A percentile compares a stretch with the other conserved stretches of the same genome.
Conservation (phyloP, 2,797 vertebrate species). For the Crenuchus spilurus region DNA sequence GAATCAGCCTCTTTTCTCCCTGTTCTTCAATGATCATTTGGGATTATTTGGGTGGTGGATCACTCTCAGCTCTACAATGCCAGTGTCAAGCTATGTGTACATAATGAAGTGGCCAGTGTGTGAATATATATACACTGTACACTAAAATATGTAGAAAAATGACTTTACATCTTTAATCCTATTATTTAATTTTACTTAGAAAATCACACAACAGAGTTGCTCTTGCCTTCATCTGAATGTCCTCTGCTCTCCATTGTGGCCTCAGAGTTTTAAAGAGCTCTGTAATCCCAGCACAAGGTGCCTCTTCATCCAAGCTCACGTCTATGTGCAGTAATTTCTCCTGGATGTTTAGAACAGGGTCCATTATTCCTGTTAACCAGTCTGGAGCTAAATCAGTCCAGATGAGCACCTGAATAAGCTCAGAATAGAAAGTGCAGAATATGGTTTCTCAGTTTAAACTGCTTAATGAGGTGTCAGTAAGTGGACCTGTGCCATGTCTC, state of each 20-base stretch:
- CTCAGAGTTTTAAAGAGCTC: slow-evolving; percentile 68
- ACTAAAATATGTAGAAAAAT: too few species aligned
- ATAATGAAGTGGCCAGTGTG: too few species aligned
- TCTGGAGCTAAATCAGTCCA: slow-evolving; percentile 2
- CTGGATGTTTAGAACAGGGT: slow-evolving; percentile 2
- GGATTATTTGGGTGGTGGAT: too few species aligned
- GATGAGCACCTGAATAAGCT: background rate
- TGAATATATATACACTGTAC: too few species aligned
- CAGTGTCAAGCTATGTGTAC: too few species aligned
- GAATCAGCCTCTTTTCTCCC: too few species aligned
- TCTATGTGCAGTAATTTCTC: slow-evolving; percentile 66
- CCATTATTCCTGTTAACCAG: slow-evolving; percentile 56
- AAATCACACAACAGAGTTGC: too few species aligned
- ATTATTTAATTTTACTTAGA: too few species aligned
- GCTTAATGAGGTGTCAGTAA: background rate
- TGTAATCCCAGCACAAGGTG: slow-evolving; percentile 64
- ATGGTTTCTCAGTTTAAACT: background rate
- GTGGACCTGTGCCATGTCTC: slow-evolving; percentile 6
- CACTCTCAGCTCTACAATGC: too few species aligned
- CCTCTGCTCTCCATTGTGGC: slow-evolving; percentile 70
- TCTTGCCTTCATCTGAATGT: slow-evolving; percentile 78
- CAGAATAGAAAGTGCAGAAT: background rate
- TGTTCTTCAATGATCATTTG: too few species aligned
- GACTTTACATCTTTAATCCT: too few species aligned
- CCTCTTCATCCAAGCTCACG: slow-evolving; percentile 62